Base-by-base conservation (phyloP, 2,888 invertebrate species). In the Euproctis similis region DNA sequence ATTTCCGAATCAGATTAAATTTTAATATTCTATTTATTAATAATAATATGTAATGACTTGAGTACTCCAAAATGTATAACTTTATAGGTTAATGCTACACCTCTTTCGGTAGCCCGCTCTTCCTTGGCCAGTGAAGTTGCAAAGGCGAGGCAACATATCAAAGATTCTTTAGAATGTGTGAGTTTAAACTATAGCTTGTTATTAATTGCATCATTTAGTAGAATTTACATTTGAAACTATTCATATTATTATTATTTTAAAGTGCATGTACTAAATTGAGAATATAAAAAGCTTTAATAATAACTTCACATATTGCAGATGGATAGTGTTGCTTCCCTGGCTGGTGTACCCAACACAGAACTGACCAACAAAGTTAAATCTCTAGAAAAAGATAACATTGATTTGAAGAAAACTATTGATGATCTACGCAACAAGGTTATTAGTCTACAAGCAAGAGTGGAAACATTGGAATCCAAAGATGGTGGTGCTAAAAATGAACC, bases 71-170 rank as follows among this genome's bases (percentile, higher is more conserved):
- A 38, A 38, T 41, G 24, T 49, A 36, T 42, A 46, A 55, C 51
- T 52, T 74, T 70, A 62, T 69, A 75, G 73, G 71, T 66, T 33
- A 62, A 65, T 61, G 64, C 57, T 40, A 53, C 63, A 45, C 65
- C 72, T 55, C 65, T 69, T 46, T 51, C 63, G 47, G 53, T 69
- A 59, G 61, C 71, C 59, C 76, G 85, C 70, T 88, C 88, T 61
- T 88, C 90, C 58, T 87, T 94, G 82, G 92, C 92, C 64, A 90
- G 88, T 73, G 93, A 94, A 87, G 92, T 94, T 68, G 93, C 92
- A 66, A 94, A 92, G 86, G 93, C 93, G 72, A 90, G 93, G 67
- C 91, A 93, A 82, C 92, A 93, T 80, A 91, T 94, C 85, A 92
- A 89, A 85, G 88, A 87, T 62, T 89, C 88, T 59, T 85, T 90